A percentile compares a stretch with the other conserved stretches of the same genome.
These are phyloP conservation scores for Drosophila paramelanica DNA, from an alignment of 2,888 invertebrate genomes.

Conservation along the genomic window DNA sequence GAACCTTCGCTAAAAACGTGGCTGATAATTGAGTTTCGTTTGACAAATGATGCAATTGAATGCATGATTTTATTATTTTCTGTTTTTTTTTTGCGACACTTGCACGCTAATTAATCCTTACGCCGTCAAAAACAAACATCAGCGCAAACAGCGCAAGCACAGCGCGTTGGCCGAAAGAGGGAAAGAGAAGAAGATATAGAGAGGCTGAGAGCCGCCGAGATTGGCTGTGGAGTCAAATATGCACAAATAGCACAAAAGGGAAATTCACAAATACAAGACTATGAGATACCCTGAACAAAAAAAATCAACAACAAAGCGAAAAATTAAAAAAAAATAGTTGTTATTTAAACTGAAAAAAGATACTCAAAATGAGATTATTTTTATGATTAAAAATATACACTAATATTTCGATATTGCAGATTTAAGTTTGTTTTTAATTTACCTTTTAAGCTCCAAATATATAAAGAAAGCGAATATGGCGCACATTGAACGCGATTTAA, in stretches of 20 bases:
- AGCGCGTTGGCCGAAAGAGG: slow-evolving; percentile 12
- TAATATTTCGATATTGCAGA: too few relatives aligned
- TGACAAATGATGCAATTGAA: slow-evolving; percentile 79
- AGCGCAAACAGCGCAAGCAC: slow-evolving; percentile 38
- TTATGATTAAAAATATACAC: too few relatives aligned
- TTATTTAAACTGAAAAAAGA: neutral
- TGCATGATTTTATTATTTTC: slow-evolving; percentile 68
- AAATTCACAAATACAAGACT: neutral
- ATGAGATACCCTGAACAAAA: slow-evolving; percentile 30
- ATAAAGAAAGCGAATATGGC: neutral
- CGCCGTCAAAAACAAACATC: slow-evolving; percentile 71
- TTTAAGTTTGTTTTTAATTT: too few relatives aligned
- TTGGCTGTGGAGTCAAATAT: slow-evolving; percentile 58
- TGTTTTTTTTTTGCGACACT: slow-evolving; percentile 69
- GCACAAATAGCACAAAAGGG: slow-evolving; percentile 55
- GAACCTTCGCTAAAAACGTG: slow-evolving; percentile 42
- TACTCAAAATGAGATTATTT: neutral
- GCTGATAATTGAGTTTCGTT: slow-evolving; percentile 69
- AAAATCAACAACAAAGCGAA: neutral
- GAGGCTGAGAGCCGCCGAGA: slow-evolving; percentile 12
- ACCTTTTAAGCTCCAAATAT: neutral
- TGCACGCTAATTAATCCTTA: slow-evolving; percentile 82
- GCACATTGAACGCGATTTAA: too few relatives aligned
- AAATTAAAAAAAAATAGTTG: neutral
- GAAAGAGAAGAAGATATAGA: neutral